A percentile compares a stretch with the other conserved stretches of the same genome.
Evolutionary conservation across 2,113 vertebrate genomes (phyloP).

Genomic region (Smithornis capensis): DNA sequence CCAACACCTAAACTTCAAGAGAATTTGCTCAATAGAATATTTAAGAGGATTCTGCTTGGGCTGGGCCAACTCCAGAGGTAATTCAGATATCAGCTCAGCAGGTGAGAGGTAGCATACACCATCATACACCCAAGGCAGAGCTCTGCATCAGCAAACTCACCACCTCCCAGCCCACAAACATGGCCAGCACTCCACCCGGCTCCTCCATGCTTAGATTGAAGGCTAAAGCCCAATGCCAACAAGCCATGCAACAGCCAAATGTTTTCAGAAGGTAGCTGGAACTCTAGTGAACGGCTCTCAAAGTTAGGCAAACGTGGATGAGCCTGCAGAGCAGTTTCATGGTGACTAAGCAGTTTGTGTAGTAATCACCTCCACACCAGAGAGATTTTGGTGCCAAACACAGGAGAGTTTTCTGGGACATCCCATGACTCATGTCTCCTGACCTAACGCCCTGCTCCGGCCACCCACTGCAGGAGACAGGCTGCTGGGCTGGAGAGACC

Average conservation of each 20-base stretch:
- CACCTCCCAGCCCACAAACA: background rate
- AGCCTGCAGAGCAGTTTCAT: background rate
- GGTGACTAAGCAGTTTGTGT: background rate
- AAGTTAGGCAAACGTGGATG: rapidly evolving
- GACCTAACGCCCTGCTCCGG: background rate
- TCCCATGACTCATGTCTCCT: background rate
- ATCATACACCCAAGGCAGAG: background rate
- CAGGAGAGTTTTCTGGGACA: background rate
- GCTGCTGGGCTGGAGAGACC: background rate
- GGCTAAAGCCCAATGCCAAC: background rate
- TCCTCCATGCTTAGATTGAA: background rate
- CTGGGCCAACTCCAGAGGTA: background rate
- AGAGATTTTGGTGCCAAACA: background rate
- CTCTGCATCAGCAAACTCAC: background rate
- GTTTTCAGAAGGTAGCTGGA: background rate
- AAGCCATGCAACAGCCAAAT: background rate
- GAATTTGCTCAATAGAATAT: background rate
- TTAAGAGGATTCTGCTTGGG: background rate
- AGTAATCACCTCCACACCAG: background rate
- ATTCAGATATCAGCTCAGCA: background rate
- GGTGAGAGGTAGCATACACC: background rate
- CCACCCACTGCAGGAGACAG: background rate
- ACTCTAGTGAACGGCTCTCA: background rate
- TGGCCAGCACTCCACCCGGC: background rate
- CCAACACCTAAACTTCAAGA: background rate